These are phyloP conservation scores for Caradrina kadenii DNA, from an alignment of 2,888 invertebrate species.

Conservation along the genomic window DNA sequence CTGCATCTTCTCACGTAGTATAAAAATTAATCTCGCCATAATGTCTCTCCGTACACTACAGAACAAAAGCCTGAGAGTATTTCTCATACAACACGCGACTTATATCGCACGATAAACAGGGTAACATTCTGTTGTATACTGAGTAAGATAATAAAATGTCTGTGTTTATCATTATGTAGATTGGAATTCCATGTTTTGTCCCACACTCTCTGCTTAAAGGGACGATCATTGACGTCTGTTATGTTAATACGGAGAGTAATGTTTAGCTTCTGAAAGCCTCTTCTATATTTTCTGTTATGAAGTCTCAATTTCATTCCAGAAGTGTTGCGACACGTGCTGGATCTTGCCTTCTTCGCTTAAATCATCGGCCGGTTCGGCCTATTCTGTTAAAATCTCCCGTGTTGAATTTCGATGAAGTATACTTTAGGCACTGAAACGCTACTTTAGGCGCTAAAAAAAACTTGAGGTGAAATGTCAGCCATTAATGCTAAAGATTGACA, in stretches of 20 bases:
- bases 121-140: slow-evolving; percentile 36
- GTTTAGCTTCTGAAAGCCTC: not conserved
- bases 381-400: no score
- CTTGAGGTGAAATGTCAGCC: no score
- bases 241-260: not conserved
- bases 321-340: no score
- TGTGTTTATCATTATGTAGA: slow-evolving; percentile 26
- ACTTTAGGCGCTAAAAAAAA: no score
- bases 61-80: slow-evolving; percentile 42
- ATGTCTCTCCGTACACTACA: slow-evolving; percentile 13
- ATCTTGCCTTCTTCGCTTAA: no score
- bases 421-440: no score
- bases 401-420: no score
- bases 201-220: not conserved
- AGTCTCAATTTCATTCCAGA: not conserved
- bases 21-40: slow-evolving; percentile 32
- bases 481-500: no score
- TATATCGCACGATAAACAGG: slow-evolving; percentile 31
- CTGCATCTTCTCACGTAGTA: not conserved
- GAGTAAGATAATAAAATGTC: slow-evolving; percentile 38
- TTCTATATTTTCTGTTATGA: not conserved
- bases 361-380: no score
- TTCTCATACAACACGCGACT: slow-evolving; percentile 32
- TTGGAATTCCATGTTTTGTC: slow-evolving; percentile 38
- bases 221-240: slow-evolving; percentile 9